These are phyloP conservation scores for Sardinella longiceps DNA, from an alignment of 2,797 vertebrate genomes.

Conservation along the genomic window DNA sequence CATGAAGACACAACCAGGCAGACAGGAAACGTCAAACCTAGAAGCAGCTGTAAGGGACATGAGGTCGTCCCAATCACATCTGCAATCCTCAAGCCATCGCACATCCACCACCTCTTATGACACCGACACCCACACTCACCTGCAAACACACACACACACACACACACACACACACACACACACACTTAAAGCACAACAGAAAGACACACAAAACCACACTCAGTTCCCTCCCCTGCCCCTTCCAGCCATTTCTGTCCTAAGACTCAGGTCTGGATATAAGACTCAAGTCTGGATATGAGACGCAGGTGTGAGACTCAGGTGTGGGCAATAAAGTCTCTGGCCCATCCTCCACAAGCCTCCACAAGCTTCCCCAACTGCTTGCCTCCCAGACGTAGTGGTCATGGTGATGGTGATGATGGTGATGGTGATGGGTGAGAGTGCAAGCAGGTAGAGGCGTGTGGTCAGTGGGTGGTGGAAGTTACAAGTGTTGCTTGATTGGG, in stretches of 20 bases:
- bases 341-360: too few species aligned
- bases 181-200: constrained; percentile 51
- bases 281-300: too few species aligned
- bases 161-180: constrained; percentile 30
- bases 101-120: not conserved
- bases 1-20: not conserved
- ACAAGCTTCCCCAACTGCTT: not conserved
- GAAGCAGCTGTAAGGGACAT: not conserved
- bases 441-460: not conserved
- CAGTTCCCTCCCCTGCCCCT: constrained; percentile 37
- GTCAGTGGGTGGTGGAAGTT: not conserved
- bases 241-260: not conserved
- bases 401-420: constrained; percentile 24
- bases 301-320: too few species aligned
- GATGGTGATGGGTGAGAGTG: not conserved
- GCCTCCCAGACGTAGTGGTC: constrained; percentile 7
- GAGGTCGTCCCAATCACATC: not conserved
- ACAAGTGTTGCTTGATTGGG: too few species aligned
- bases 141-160: constrained; percentile 24
- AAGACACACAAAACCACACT: not conserved
- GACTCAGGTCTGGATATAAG: not conserved
- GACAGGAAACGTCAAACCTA: not conserved
- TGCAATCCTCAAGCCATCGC: not conserved
- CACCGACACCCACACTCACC: constrained; percentile 30
- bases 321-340: too few species aligned